Base-by-base conservation (phyloP, 2,113 vertebrate genomes). In the Lepus europaeus region DNA sequence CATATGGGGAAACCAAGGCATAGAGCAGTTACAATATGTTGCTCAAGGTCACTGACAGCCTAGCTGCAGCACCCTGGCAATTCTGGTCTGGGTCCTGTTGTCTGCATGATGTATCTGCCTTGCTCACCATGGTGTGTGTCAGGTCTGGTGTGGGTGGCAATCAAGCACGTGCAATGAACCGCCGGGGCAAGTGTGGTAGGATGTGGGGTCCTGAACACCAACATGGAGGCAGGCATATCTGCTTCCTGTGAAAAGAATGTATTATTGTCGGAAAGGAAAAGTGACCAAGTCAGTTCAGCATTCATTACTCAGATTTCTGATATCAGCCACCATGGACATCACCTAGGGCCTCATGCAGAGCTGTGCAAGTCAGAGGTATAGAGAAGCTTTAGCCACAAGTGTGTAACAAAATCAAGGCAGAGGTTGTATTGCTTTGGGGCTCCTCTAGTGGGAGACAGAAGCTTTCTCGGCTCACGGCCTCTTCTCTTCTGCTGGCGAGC, bases 21-120 rank as follows among this genome's bases (percentile, higher is more conserved):
- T 19, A 19, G 27, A 64, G 39, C 56, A 59, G 56, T 59, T 59
- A 29, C 66, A n/a, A 16, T n/a, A 20, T 79, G 78, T 87, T 90
- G 36, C 9, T 94, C 66, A 59, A 7, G 11, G 82, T 95, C 39
- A 23, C 22, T 79, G 19, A 90, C 31, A 45, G 20, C 5, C 22
- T 17, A 33, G 49, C 10, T 69, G 45, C 20, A 27, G 80, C 0
- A 0, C 1, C 29, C 36, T 1, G 0, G 4, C 5, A 16, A 69
- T 45, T 85, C 39, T 25, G 29, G 1, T 64, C 27, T 39, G 0
- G 17, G 61, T 19, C 12, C 6, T 31, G 10, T 77, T 73, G 31
- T 25, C 6, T 78, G n/a, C 23, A 11, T n/a, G 51, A 49, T 10
- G 17, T 10, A 1, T 66, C 69, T 80, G n/a, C 8, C 69, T 78